Evolutionary conservation across 2,113 vertebrate species (phyloP), one percentile per base, ranked within the genome.

Genomic region (Perognathus longimembris): DNA sequence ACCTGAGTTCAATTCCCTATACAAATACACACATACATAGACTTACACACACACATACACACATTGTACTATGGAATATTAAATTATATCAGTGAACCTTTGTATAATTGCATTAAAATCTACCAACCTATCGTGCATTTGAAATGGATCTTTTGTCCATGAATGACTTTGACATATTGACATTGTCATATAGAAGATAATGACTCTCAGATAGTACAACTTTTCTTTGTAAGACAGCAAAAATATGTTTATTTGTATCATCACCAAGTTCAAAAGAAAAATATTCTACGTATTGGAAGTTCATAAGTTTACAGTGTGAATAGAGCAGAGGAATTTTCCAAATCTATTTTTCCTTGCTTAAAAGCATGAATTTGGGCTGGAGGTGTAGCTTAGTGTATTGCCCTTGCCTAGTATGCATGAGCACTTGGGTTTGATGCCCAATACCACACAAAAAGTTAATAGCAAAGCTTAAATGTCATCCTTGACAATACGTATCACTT

Each of bases 191-290:
- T 88, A 5, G 8, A 67, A 90, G 61, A 75, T 66, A 75, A 11
- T 40, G 22, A 34, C 73, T 80, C 64, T 42, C 54, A 69, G 32
- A 87, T 36, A 21, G 89, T 61, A n/a, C 83, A 4, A 79, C 5
- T 28, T 73, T 91, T 79, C 59, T 75, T 73, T 84, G 54, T 70
- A 50, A 77, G 79, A n/a, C 61, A 73, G 54, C 21, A 21, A 73
- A 70, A 38, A 54, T 61, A 89, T 22, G n/a, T 42, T 76, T 94
- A 57, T 34, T 89, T 73, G 42, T 89, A 54, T 59, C 24, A 70
- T 34, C 18, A 20, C 10, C 28, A 70, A 89, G 45, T 10, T 80
- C 32, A 32, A 84, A 85, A 88, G 40, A 70, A 69, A 88, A 75
- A n/a, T 54, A 40, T 73, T 86, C 80, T 36, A 76, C 61, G 9